Base-by-base conservation (phyloP, 1,140 invertebrate species). In the Agrypnia vestita region DNA sequence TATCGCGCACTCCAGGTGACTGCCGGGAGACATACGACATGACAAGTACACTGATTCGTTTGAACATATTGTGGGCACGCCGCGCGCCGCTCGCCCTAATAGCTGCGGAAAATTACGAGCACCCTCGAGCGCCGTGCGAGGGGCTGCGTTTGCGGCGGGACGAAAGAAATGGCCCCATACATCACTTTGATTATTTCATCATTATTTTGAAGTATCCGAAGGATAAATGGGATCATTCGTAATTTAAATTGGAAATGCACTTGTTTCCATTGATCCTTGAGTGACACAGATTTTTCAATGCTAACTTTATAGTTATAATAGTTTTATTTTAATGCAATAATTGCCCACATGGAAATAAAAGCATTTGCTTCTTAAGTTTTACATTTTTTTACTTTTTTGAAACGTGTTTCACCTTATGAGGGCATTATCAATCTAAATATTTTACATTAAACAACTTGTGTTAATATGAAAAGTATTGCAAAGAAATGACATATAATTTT, bases 1-100 rank as follows among this genome's bases (percentile, higher is more conserved):
- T 21, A 21, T 71, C 67, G 47, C 47, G n/a, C 49, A 12, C 17
- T 51, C 15, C 49, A 15, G 67, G 67, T 71, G 67, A 49, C 67
- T 69, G 13, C 43, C 17, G 44, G 64, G 46, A 69, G 46, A 17
- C 64, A 47, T 35, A 46, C 43, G 44, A 69, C 64, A 69, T 69
- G 64, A 69, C 64, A 69, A 69, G 43, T 69, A 69, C 64, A 69
- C 64, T 69, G 64, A 47, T 69, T 69, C 46, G 64, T 49, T 69
- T 46, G 64, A 69, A 44, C 61, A 64, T 59, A 59, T 64, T 64
- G 61, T 64, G 61, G 12, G 21, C 61, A 43, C 19, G 61, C 35
- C 61, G 61, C 61, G n/a, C n/a, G n/a, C n/a, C n/a, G n/a, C n/a
- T 43, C 10, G n/a, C 61, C 61, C 7, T 64, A 59, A 59, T 59